Percentiles rank a stretch among this genome's conserved stretches.
These are phyloP conservation scores for Crocidura indochinensis DNA, from an alignment of 2,797 vertebrate genomes.

Conservation along the genomic window DNA sequence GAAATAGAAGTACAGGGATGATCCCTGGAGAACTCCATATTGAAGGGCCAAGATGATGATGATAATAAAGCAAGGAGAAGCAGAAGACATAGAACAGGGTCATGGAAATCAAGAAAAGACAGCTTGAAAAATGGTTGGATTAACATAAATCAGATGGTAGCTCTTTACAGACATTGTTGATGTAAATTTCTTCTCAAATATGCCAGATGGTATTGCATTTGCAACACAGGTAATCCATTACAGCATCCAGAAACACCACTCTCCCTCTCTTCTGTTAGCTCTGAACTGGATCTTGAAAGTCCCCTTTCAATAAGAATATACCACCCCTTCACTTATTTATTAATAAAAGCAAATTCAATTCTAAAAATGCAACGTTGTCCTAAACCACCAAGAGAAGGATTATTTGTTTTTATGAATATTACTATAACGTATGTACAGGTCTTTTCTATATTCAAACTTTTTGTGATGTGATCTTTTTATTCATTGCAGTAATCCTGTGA, in stretches of 20 bases:
- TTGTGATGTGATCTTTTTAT: neutral
- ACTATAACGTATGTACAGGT: neutral
- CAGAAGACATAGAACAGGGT: slow-evolving; percentile 57
- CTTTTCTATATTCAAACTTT: slow-evolving; percentile 12
- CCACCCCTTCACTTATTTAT: neutral
- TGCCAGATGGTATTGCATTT: slow-evolving; percentile 75
- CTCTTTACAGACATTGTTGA: slow-evolving; percentile 67
- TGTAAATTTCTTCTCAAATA: slow-evolving; percentile 77
- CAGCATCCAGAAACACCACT: slow-evolving; percentile 38
- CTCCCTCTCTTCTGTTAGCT: slow-evolving; percentile 8
- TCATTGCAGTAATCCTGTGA: neutral
- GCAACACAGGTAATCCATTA: slow-evolving; percentile 66
- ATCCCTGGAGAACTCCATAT: slow-evolving; percentile 67
- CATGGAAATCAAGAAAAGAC: slow-evolving; percentile 66
- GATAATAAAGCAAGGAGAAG: slow-evolving; percentile 77
- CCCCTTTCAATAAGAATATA: slow-evolving; percentile 5
- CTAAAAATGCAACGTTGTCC: slow-evolving; percentile 49
- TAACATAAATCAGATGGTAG: slow-evolving; percentile 82
- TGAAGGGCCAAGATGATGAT: slow-evolving; percentile 77
- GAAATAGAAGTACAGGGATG: slow-evolving; percentile 79
- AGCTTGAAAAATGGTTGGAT: slow-evolving; percentile 54
- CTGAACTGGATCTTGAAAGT: neutral
- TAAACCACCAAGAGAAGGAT: slow-evolving; percentile 11
- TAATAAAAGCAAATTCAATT: slow-evolving; percentile 61
- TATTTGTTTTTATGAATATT: neutral